Evolutionary conservation across 53 echinoderm and acorn worm species (phyloP), one percentile per base, ranked within the genome.

Genomic region (Mesocentrotus franciscanus): DNA sequence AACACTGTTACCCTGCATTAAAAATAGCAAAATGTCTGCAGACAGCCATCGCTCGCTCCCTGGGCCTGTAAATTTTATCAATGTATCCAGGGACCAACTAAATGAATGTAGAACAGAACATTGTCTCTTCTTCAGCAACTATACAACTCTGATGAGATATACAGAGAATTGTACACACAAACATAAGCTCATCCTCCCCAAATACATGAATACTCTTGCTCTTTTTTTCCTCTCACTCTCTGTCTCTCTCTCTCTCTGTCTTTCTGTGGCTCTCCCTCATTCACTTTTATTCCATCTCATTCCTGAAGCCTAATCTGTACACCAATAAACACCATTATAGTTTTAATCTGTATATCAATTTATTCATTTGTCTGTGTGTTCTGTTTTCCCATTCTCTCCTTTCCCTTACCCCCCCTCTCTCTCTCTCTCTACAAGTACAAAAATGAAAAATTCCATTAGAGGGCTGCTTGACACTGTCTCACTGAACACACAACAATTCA

Each of bases 51-150:
- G 30, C 83, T 84, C 22, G 74, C 84, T 84, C 49, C 84, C 84
- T n/a, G 14, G 90, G 59, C 22, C 59, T 90, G 90, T 60, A 90
- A 90, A 90, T 90, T 29, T 59, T 90, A 90, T 90, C 90, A 90
- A 90, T 32, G 39, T 15, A 90, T 90, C 59, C 90, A 58, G 90
- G 90, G 57, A 60, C 90, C 90, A 4, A 30, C 10, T n/a, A 90
- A 59, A 90, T 59, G 60, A 14, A 32, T 60, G 60, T 32, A 56
- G 22, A 85, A 56, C 20, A 85, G 17, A 85, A 85, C 55, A 49
- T 85, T 42, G 85, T 42, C 55, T 85, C 85, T 20, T 49, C 55
- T 57, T 18, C 32, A 1, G 74, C 32, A 1, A 32, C 29, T 10
- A 30, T 74, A 12, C 29, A 74, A 11, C 74, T 74, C 74, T 32